Evolutionary conservation across 2,888 invertebrate genomes (phyloP).

Genomic region (Calephelis perditalis): DNA sequence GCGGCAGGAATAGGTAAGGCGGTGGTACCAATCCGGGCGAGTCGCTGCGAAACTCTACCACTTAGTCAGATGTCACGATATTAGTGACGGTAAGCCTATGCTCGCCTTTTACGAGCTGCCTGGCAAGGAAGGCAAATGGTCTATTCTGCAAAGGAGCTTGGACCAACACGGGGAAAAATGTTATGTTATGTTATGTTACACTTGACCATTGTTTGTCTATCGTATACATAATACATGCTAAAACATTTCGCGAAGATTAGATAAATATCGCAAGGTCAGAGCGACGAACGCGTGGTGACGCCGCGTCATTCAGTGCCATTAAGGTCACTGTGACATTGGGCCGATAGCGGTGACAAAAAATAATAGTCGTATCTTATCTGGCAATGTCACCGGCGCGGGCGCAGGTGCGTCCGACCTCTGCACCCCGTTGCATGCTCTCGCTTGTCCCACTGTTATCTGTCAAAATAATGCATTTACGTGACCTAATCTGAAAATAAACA

Average conservation of each 20-base stretch:
- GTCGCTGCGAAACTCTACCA: too few species aligned
- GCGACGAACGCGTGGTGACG: conserved; percentile 55
- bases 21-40: too few species aligned
- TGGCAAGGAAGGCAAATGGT: too few species aligned
- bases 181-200: conserved; percentile 9
- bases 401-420: conserved; percentile 69
- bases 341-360: conserved; percentile 68
- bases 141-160: too few species aligned
- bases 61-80: too few species aligned
- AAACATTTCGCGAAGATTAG: conserved; percentile 71
- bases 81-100: too few species aligned
- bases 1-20: too few species aligned
- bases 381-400: conserved; percentile 70
- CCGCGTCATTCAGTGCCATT: conserved; percentile 72
- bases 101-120: too few species aligned
- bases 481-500: not conserved
- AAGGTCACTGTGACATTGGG: conserved; percentile 77
- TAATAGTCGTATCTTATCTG: conserved; percentile 75
- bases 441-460: conserved; percentile 10
- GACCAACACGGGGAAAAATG: too few species aligned
- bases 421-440: conserved; percentile 42
- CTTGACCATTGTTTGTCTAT: conserved; percentile 23
- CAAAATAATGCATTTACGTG: conserved; percentile 7
- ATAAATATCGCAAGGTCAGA: conserved; percentile 74
- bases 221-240: conserved; percentile 37